Conservation (phyloP, 2,797 vertebrate genomes). For the Odontamblyopus rebecca region DNA sequence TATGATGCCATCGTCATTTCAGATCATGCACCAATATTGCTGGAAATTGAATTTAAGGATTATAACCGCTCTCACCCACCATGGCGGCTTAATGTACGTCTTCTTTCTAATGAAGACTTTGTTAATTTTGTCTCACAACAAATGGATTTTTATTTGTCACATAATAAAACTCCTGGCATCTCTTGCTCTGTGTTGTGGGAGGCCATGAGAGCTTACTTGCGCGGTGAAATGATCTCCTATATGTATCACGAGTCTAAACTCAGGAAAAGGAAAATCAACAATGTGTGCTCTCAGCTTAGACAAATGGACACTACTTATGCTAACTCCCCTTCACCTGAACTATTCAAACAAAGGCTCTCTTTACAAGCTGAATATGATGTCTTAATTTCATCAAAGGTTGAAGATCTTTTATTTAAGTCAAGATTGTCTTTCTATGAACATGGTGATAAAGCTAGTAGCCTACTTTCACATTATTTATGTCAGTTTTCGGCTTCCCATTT, state of each 20-base stretch:
- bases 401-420: neutral
- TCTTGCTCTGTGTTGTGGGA: neutral
- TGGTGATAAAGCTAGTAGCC: neutral
- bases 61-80: neutral
- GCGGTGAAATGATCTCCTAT: neutral
- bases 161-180: neutral
- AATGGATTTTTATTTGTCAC: neutral
- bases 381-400: neutral
- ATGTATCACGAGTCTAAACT: neutral
- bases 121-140: neutral
- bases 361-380: neutral
- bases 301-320: neutral
- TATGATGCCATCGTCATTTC: neutral
- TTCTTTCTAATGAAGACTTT: neutral
- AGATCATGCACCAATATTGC: neutral
- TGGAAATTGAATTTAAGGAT: neutral
- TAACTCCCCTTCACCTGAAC: too few species aligned
- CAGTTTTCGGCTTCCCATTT: neutral
- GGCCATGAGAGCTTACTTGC: neutral
- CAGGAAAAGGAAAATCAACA: neutral
- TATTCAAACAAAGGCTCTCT: neutral
- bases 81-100: neutral
- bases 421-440: neutral
- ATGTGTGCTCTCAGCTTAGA: neutral
- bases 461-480: neutral